Evolutionary conservation across 2,888 invertebrate species (phyloP).

Genomic region (Parnassius glacialis): DNA sequence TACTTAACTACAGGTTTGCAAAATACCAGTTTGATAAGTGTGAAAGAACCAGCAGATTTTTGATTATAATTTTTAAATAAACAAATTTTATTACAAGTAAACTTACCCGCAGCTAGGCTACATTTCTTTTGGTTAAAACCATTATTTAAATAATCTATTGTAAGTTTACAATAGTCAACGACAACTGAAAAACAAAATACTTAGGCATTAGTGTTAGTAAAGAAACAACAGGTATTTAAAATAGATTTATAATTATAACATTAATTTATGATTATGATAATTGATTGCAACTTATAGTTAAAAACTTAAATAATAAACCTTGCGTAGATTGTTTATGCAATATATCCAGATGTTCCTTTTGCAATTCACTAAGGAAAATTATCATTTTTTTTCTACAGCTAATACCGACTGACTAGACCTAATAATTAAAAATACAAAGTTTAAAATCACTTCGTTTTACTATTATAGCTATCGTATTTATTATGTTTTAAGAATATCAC

Average conservation of each 20-base stretch:
- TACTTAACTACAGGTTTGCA: too few relatives aligned
- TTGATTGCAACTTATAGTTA: too few relatives aligned
- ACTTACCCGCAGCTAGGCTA: constrained; percentile 81
- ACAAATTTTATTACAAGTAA: constrained; percentile 8
- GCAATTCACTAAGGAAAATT: constrained; percentile 69
- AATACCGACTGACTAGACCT: too few relatives aligned
- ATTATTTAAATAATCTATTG: constrained; percentile 84
- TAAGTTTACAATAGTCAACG: constrained; percentile 86
- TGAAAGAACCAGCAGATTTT: neutral
- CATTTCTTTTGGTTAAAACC: constrained; percentile 84
- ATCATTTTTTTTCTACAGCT: constrained; percentile 52
- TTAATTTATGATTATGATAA: too few relatives aligned
- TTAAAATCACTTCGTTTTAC: too few relatives aligned
- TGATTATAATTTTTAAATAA: neutral
- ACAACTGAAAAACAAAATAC: constrained; percentile 75
- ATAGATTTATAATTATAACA: too few relatives aligned
- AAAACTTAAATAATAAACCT: constrained; percentile 41
- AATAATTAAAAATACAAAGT: too few relatives aligned
- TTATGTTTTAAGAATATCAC: too few relatives aligned
- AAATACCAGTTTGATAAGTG: too few relatives aligned
- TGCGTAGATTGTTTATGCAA: constrained; percentile 62
- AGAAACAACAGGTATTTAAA: too few relatives aligned
- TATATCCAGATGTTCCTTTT: constrained; percentile 65
- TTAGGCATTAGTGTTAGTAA: too few relatives aligned
- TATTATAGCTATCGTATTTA: too few relatives aligned